phyloP scores from a whole-genome alignment of 2,797 vertebrate genomes.

The Carduelis carduelis region DNA sequence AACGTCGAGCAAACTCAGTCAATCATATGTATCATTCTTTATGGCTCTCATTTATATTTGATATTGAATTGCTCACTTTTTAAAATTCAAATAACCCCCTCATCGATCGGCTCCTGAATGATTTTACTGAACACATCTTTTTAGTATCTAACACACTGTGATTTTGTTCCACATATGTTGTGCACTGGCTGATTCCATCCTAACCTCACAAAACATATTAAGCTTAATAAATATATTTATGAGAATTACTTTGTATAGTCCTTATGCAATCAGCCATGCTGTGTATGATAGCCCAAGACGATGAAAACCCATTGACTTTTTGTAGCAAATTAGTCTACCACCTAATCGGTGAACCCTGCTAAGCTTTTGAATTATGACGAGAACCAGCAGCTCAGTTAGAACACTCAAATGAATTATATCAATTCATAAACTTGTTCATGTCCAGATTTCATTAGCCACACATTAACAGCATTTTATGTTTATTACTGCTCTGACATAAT shows the following conservation, averaged over 20 bases:
- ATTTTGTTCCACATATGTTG: constrained; percentile 74
- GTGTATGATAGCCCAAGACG: constrained; percentile 87
- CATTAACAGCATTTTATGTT: constrained; percentile 98
- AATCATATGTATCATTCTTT: constrained; percentile 46
- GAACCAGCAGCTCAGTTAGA: constrained; percentile 84
- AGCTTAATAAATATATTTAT: constrained; percentile 94
- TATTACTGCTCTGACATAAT: constrained; percentile 96
- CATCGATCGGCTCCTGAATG: constrained; percentile 45
- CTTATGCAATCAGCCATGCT: constrained; percentile 89
- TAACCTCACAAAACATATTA: constrained; percentile 84
- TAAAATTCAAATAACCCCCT: constrained; percentile 56
- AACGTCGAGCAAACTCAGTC: constrained; percentile 6
- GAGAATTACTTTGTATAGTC: constrained; percentile 88
- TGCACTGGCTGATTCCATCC: constrained; percentile 78
- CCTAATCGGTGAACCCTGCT: constrained; percentile 90
- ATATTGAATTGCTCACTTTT: constrained; percentile 55
- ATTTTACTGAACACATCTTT: constrained; percentile 64
- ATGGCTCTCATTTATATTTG: constrained; percentile 52
- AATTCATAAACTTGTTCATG: constrained; percentile 97
- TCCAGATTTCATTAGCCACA: constrained; percentile 98
- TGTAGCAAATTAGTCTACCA: constrained; percentile 91
- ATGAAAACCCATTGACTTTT: constrained; percentile 91
- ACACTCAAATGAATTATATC: constrained; percentile 94
- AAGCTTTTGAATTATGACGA: constrained; percentile 89
- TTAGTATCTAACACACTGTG: constrained; percentile 64